Evolutionary conservation across 2,113 vertebrate species (phyloP).

Genomic region (Apus apus): DNA sequence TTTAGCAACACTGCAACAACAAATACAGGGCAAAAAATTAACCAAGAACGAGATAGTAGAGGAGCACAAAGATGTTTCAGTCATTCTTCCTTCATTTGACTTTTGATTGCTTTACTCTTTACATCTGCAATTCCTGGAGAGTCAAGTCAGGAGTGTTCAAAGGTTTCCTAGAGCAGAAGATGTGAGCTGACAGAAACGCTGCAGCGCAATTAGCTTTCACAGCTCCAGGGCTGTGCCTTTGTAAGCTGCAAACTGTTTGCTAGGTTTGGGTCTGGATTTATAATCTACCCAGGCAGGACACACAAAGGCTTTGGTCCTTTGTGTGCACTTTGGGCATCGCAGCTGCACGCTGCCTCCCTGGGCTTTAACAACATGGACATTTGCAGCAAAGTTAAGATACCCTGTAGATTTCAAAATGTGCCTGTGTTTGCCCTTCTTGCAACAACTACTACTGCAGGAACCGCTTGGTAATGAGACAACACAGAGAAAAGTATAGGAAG

Average conservation of each 20-base stretch:
- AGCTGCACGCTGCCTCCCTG: not conserved
- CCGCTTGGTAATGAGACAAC: not conserved
- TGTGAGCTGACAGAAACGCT: not conserved
- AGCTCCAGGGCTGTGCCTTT: not conserved
- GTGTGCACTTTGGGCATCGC: not conserved
- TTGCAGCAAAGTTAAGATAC: not conserved
- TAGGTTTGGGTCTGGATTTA: not conserved
- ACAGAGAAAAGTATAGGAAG: not conserved
- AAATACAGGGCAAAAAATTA: not conserved
- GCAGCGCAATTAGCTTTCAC: not conserved
- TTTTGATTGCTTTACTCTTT: conserved; percentile 33
- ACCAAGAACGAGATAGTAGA: not conserved
- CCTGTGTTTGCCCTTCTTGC: not conserved
- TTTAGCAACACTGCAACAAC: conserved; percentile 11
- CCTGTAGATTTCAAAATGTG: not conserved
- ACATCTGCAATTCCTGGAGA: conserved; percentile 19
- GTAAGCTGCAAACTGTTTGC: not conserved
- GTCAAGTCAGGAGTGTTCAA: not conserved
- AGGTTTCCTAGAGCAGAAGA: conserved; percentile 30
- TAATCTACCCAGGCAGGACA: not conserved
- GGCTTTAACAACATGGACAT: not conserved
- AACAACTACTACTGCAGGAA: not conserved
- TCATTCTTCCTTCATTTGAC: not conserved
- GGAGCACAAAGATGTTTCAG: not conserved
- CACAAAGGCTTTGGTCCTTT: not conserved